These are phyloP conservation scores for Entomyzon cyanotis DNA, from an alignment of 2,113 vertebrate genomes.

Conservation along the genomic window DNA sequence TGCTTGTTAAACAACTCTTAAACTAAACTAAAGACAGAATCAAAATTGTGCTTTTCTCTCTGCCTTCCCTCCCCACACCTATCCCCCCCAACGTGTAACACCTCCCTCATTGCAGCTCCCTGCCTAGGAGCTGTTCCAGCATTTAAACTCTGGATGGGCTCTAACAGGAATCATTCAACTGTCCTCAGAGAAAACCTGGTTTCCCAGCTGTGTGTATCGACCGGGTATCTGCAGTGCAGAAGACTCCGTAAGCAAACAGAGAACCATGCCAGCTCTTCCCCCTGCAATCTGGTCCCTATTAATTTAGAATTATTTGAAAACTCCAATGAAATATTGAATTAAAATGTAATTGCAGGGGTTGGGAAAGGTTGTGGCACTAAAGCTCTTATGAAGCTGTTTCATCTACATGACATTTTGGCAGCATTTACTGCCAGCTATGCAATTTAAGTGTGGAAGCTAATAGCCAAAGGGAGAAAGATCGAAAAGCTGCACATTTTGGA, in stretches of 20 bases:
- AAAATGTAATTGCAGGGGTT: slow-evolving; percentile 58
- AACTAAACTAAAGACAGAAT: background rate
- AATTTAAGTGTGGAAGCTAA: background rate
- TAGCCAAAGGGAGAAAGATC: background rate
- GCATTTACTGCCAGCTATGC: slow-evolving; percentile 22
- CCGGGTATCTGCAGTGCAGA: slow-evolving; percentile 17
- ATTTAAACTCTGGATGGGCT: slow-evolving; percentile 4
- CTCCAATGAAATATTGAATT: slow-evolving; percentile 65
- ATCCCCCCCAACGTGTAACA: background rate
- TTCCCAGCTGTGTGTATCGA: slow-evolving; percentile 2
- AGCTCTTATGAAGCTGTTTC: slow-evolving; percentile 35
- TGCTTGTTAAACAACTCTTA: background rate
- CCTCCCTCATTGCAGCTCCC: background rate
- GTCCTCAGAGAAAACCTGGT: background rate
- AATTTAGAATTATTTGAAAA: slow-evolving; percentile 66
- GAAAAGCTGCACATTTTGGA: background rate
- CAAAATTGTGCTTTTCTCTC: background rate
- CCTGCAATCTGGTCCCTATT: slow-evolving; percentile 57
- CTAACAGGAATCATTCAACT: background rate
- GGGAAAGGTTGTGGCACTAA: slow-evolving; percentile 57
- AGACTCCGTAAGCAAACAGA: slow-evolving; percentile 12
- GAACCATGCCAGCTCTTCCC: slow-evolving; percentile 6
- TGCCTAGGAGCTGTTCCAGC: background rate
- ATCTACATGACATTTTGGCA: slow-evolving; percentile 45
- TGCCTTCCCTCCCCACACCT: background rate